Conservation (phyloP, 2,113 vertebrate species). For the Oncorhynchus mykiss region DNA sequence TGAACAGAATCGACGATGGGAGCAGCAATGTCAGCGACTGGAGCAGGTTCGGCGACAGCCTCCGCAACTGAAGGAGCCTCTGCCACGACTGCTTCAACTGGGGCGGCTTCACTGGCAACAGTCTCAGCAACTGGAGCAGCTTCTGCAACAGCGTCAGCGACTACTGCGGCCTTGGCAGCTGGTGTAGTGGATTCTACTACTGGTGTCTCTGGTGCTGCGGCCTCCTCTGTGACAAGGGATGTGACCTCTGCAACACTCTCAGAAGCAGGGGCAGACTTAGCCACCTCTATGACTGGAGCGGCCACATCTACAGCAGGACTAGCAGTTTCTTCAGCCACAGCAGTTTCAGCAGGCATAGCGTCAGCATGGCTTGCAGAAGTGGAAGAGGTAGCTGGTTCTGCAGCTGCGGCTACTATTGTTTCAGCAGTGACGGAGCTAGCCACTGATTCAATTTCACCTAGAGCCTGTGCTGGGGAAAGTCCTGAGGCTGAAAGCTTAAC, state of each 20-base stretch:
- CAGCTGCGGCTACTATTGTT: constrained; percentile 24
- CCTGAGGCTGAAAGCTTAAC: constrained; percentile 54
- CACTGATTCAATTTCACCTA: constrained; percentile 26
- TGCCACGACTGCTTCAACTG: neutral
- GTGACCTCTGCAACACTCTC: too few relatives aligned
- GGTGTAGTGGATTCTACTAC: too few relatives aligned
- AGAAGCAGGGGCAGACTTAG: neutral
- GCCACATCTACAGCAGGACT: constrained; percentile 5
- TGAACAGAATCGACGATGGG: neutral
- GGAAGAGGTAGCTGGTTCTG: constrained; percentile 11
- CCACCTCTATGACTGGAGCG: neutral
- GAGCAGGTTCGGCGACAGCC: neutral
- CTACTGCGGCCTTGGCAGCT: too few relatives aligned
- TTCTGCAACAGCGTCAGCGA: too few relatives aligned
- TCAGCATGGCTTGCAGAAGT: neutral
- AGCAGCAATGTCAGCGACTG: neutral
- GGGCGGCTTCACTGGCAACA: neutral
- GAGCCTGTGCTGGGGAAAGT: constrained; percentile 39
- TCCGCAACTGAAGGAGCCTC: neutral
- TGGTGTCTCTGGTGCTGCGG: too few relatives aligned
- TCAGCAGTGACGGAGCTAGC: neutral
- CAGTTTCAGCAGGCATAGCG: neutral
- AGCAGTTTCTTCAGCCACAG: constrained; percentile 6
- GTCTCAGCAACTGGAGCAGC: neutral
- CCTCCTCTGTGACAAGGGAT: too few relatives aligned